Evolutionary conservation across 2,113 vertebrate genomes (phyloP).

Genomic region (Edolisoma coerulescens): DNA sequence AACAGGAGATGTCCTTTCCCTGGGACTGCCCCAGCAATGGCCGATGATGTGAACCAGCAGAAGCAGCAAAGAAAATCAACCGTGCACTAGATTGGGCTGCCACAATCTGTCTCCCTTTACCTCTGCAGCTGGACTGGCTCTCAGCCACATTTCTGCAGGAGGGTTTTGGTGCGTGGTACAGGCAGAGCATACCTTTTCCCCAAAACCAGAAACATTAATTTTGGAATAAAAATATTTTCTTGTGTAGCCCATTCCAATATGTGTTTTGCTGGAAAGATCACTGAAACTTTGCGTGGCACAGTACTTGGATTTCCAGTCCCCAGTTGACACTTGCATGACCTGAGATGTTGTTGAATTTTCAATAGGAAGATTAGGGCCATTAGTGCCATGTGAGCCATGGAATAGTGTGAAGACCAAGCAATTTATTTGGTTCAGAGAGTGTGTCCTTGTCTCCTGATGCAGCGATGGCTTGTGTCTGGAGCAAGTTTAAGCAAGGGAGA

Average conservation of each 20-base stretch:
- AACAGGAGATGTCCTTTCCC: not conserved
- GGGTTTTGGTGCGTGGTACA: accelerated
- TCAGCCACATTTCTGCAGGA: not conserved
- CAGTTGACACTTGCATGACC: not conserved
- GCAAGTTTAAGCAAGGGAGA: not conserved
- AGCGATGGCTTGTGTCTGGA: not conserved
- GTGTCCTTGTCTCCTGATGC: not conserved
- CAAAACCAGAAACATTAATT: not conserved
- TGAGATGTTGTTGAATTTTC: not conserved
- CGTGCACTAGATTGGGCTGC: accelerated
- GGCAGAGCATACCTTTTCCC: not conserved
- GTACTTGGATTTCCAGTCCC: not conserved
- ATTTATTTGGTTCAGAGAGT: not conserved
- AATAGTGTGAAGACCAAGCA: not conserved
- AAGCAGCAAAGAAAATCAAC: not conserved
- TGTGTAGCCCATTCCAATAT: not conserved
- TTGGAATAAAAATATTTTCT: not conserved
- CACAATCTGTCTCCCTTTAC: accelerated
- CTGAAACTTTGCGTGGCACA: not conserved
- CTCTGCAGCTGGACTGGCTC: not conserved
- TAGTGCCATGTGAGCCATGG: not conserved
- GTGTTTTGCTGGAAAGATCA: not conserved
- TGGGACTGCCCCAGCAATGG: not conserved
- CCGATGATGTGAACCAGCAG: not conserved
- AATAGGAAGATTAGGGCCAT: not conserved